Evolutionary conservation across 1,140 invertebrate species (phyloP).

Genomic region (Adoxophyes honmai): DNA sequence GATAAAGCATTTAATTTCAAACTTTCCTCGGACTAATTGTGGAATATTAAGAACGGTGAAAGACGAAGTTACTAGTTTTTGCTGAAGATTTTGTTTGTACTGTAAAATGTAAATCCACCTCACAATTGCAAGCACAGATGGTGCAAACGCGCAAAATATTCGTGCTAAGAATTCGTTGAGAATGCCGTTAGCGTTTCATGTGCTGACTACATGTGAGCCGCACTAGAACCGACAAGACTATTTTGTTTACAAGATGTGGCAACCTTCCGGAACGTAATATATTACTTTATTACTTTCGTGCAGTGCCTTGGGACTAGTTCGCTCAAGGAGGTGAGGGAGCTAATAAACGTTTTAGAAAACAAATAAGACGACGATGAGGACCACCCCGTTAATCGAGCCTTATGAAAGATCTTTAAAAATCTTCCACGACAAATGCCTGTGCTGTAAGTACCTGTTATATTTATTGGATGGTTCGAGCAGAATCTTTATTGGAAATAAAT

Average conservation of each 20-base stretch:
- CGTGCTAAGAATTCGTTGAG: background rate
- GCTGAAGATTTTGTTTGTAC: too few species aligned
- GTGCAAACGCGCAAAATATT: background rate
- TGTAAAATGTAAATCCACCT: too few species aligned
- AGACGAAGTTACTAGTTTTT: too few species aligned
- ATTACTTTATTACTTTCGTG: too few species aligned
- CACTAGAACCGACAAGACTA: background rate
- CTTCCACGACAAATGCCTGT: background rate
- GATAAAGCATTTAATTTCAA: too few species aligned
- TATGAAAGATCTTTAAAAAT: conserved; percentile 33
- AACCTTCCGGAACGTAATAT: too few species aligned
- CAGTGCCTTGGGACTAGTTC: too few species aligned
- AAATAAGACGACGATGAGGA: conserved; percentile 32
- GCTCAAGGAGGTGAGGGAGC: background rate
- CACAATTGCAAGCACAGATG: too few species aligned
- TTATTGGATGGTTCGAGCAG: conserved; percentile 18
- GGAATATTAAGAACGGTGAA: too few species aligned
- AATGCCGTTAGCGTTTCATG: background rate
- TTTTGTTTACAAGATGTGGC: background rate
- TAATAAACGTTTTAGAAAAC: conserved; percentile 41
- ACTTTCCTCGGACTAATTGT: too few species aligned
- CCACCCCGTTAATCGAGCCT: conserved; percentile 28
- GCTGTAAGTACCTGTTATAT: conserved; percentile 15
- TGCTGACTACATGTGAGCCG: background rate
- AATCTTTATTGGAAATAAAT: conserved; percentile 41